These are phyloP conservation scores for Rhogogaster chlorosoma DNA, from an alignment of 2,888 invertebrate genomes.

Conservation along the genomic window DNA sequence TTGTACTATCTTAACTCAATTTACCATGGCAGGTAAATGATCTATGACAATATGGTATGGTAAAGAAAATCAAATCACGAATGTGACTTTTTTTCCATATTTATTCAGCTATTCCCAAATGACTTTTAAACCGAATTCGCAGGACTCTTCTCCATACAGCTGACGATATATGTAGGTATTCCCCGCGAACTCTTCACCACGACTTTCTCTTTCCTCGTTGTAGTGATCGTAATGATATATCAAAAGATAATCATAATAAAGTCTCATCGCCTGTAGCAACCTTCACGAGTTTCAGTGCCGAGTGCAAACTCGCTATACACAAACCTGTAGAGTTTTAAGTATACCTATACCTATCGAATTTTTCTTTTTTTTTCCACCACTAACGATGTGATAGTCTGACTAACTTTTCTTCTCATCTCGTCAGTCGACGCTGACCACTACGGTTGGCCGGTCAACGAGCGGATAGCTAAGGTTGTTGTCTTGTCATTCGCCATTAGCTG, in stretches of 20 bases:
- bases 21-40: too few relatives aligned
- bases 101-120: background rate
- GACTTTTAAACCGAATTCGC: background rate
- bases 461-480: slow-evolving; percentile 19
- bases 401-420: background rate
- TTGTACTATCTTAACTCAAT: too few relatives aligned
- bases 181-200: background rate
- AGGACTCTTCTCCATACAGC: background rate
- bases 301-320: background rate
- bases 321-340: background rate
- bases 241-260: background rate
- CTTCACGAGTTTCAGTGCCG: background rate
- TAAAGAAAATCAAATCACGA: background rate
- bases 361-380: background rate
- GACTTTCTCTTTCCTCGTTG: background rate
- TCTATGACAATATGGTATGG: too few relatives aligned
- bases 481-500: background rate
- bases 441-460: slow-evolving; percentile 26
- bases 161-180: background rate
- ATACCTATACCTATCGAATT: background rate
- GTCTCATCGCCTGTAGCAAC: background rate
- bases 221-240: background rate
- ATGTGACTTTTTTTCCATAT: background rate
- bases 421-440: slow-evolving; percentile 29
- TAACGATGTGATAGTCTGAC: slow-evolving; percentile 9